These are phyloP conservation scores for Microchirus variegatus DNA, from an alignment of 2,797 vertebrate species.

Conservation along the genomic window DNA sequence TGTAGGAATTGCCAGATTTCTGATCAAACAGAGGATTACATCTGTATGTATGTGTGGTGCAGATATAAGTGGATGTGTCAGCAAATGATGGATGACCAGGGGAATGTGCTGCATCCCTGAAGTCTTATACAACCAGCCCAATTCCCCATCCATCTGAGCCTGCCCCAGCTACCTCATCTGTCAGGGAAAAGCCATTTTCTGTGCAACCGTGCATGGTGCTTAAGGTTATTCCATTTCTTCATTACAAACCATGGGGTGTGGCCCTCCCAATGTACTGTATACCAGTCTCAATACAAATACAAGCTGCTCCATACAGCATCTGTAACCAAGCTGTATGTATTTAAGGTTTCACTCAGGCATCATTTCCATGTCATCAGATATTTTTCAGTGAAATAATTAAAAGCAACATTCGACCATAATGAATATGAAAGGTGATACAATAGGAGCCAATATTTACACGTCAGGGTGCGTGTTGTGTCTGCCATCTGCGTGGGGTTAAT, in stretches of 20 bases:
- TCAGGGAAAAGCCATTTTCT: slow-evolving; percentile 73
- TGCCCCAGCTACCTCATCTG: slow-evolving; percentile 71
- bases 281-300: slow-evolving; percentile 3
- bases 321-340: slow-evolving; percentile 4
- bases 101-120: slow-evolving; percentile 72
- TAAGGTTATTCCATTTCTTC: slow-evolving; percentile 67
- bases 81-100: slow-evolving; percentile 78
- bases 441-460: slow-evolving; percentile 31
- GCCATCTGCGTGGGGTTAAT: slow-evolving; percentile 31
- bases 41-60: slow-evolving; percentile 69
- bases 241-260: slow-evolving; percentile 46
- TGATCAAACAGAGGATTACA: slow-evolving; percentile 69
- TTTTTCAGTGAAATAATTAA: background rate
- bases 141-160: slow-evolving; percentile 70
- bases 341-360: background rate
- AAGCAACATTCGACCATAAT: slow-evolving; percentile 10
- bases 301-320: slow-evolving; percentile 8
- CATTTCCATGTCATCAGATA: background rate
- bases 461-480: slow-evolving; percentile 23
- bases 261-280: slow-evolving; percentile 16
- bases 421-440: background rate
- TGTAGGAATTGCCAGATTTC: slow-evolving; percentile 48
- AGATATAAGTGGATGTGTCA: slow-evolving; percentile 75
- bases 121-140: slow-evolving; percentile 65
- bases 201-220: slow-evolving; percentile 64